Base-by-base conservation (phyloP, 1,140 invertebrate species). In the Orius laevigatus region DNA sequence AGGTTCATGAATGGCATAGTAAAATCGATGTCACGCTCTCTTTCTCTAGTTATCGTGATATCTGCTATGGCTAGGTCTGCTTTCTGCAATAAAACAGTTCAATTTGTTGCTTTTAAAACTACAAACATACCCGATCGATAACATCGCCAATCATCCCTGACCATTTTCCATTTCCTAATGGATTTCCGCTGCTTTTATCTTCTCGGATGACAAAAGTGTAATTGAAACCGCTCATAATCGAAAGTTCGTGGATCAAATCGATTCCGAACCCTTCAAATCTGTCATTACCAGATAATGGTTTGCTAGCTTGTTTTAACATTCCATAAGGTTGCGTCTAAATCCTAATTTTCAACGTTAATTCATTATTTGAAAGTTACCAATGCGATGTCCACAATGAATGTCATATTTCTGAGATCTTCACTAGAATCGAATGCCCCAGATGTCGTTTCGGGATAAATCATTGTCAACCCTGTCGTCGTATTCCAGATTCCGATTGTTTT, bases 21-120 rank as follows among this genome's bases (percentile, higher is more conserved):
- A 58, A 92, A 92, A 59, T 92, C 88, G 0, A 91, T 84, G 1
- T 72, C 81, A 49, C 73, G 72, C 53, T 86, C 75, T 20, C 90
- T 64, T 15, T 83, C 78, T 51, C 82, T 84, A 1, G 85, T 93
- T 55, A 93, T 92, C 0, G 88, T 92, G 20, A 94, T 63, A 62
- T 93, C 90, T 49, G 84, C 91, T 46, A 93, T 80, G 0, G 85
- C 89, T 15, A 94, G 64, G 67, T 95, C 89, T 10, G 87, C 87
- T 68, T 83, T 81, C 80, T 89, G 60, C 35, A 70, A 68, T 8
- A 31, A 34, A 16, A 38, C 25, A 8, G 8, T 25, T 25, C 25
- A 4, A 25, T 8, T 25, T 4, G 11, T 48, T 36, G 14, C 10
- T 35, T 34, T 12, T 6, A 46, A 25, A 46, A 49, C 3, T 25